Percentiles rank a stretch among this genome's conserved stretches.
phyloP scores from a whole-genome alignment of 2,113 vertebrate species.

The Sinosuthora webbiana region DNA sequence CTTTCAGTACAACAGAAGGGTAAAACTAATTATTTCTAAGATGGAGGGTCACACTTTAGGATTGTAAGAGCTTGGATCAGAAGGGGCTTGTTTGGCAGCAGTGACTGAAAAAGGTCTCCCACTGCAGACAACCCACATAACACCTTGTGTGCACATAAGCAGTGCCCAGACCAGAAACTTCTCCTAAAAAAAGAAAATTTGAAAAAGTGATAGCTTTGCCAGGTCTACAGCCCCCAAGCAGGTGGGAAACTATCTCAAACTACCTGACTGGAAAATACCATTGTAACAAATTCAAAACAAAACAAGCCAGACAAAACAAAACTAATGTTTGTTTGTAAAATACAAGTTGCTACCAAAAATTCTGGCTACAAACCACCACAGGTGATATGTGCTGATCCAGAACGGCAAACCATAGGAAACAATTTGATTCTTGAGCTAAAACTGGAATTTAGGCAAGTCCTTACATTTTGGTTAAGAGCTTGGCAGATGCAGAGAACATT shows the following conservation, averaged over 20 bases:
- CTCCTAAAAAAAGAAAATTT: background rate
- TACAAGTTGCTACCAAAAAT: background rate
- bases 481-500: background rate
- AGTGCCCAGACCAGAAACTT: background rate
- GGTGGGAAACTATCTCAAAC: background rate
- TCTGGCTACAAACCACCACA: background rate
- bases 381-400: background rate
- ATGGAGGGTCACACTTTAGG: background rate
- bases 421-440: background rate
- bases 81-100: background rate
- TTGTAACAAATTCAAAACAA: background rate
- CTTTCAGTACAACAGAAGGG: background rate
- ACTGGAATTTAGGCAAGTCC: background rate
- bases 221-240: background rate
- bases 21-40: background rate
- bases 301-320: background rate
- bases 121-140: background rate
- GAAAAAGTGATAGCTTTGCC: background rate
- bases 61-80: background rate
- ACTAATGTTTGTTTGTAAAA: background rate
- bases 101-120: background rate
- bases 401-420: background rate
- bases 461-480: background rate
- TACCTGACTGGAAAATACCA: background rate
- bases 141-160: background rate